Conservation (phyloP, 2,888 invertebrate genomes). For the Phortica okadai region DNA sequence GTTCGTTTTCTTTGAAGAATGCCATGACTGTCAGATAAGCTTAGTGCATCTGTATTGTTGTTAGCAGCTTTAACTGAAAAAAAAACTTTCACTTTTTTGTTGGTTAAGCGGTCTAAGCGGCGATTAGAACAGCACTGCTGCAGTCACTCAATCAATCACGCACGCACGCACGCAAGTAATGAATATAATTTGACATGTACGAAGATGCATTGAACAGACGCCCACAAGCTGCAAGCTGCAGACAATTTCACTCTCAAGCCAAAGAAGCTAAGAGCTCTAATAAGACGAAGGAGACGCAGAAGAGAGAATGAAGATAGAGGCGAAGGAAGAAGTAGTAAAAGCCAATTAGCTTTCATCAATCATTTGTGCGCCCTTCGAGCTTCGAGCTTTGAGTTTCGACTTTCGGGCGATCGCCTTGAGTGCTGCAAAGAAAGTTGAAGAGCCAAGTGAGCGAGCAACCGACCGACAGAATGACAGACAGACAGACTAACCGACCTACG, state of each 20-base stretch:
- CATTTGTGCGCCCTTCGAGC: slow-evolving; percentile 41
- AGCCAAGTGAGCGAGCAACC: background rate
- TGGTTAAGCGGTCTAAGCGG: background rate
- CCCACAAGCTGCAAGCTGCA: slow-evolving; percentile 26
- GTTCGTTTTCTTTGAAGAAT: background rate
- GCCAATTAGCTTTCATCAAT: slow-evolving; percentile 73
- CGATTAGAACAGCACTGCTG: background rate
- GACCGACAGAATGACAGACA: background rate
- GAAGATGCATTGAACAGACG: slow-evolving; percentile 14
- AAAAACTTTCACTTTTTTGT: slow-evolving; percentile 23
- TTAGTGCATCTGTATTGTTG: no score
- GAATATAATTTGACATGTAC: background rate
- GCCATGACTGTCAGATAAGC: no score
- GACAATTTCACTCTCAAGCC: slow-evolving; percentile 2
- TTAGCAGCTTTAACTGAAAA: background rate
- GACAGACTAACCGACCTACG: background rate
- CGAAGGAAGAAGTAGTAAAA: background rate
- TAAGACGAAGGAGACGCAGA: background rate
- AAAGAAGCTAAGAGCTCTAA: background rate
- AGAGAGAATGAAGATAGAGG: background rate
- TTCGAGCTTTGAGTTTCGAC: background rate
- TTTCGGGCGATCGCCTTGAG: background rate
- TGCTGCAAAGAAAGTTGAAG: slow-evolving; percentile 7
- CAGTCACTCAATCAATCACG: background rate
- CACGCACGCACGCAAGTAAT: background rate